Evolutionary conservation across 2,888 invertebrate species (phyloP).

Genomic region (Tenthredo distinguenda): DNA sequence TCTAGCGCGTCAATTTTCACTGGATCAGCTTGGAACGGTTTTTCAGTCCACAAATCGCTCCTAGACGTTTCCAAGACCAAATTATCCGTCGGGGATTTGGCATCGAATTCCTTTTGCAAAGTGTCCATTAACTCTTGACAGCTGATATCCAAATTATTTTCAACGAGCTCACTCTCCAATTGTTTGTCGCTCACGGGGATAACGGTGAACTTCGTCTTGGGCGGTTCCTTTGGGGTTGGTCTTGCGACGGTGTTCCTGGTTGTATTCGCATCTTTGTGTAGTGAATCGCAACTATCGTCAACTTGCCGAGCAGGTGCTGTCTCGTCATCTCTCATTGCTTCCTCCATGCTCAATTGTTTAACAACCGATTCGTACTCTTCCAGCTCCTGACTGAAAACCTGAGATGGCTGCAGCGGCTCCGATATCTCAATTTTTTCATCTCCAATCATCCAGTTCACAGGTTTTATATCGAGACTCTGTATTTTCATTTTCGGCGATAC

Average conservation of each 20-base stretch:
- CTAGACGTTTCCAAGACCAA: neutral
- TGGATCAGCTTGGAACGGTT: neutral
- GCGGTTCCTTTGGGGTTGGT: neutral
- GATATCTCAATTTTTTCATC: slow-evolving; percentile 76
- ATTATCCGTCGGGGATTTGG: slow-evolving; percentile 71
- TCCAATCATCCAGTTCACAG: slow-evolving; percentile 75
- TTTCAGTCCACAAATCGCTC: neutral
- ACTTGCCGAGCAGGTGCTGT: neutral
- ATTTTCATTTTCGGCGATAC: slow-evolving; percentile 71
- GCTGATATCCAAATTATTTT: slow-evolving; percentile 73
- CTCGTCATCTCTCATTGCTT: neutral
- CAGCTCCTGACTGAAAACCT: slow-evolving; percentile 74
- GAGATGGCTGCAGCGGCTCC: slow-evolving; percentile 72
- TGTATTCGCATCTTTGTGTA: slow-evolving; percentile 49
- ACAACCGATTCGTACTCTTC: slow-evolving; percentile 72
- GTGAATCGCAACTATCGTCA: neutral
- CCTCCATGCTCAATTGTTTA: slow-evolving; percentile 59
- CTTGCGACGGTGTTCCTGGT: neutral
- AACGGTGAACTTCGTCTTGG: slow-evolving; percentile 69
- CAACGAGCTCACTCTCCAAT: slow-evolving; percentile 73
- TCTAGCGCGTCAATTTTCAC: neutral
- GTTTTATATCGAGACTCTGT: slow-evolving; percentile 73
- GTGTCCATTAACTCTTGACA: slow-evolving; percentile 75
- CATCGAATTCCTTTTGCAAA: slow-evolving; percentile 72
- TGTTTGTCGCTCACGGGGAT: slow-evolving; percentile 70